A percentile compares a stretch with the other conserved stretches of the same genome.
Conservation (phyloP, 2,797 vertebrate species). For the Danio kyathit region DNA sequence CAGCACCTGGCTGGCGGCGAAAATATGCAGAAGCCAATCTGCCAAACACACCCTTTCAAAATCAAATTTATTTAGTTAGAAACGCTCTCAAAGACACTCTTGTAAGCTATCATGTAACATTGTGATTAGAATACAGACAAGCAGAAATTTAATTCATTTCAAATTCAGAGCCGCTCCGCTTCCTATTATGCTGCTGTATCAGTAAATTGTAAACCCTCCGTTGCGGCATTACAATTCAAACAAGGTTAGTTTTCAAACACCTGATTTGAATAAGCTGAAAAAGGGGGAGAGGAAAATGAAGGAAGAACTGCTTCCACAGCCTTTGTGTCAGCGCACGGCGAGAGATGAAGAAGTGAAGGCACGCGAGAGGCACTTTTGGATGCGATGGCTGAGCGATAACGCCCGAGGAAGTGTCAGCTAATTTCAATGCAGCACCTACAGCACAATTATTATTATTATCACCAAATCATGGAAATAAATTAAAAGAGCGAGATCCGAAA, state of each 20-base stretch:
- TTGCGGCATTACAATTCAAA: slow-evolving; percentile 84
- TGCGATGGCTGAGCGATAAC: slow-evolving; percentile 80
- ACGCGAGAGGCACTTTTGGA: slow-evolving; percentile 67
- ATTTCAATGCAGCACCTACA: slow-evolving; percentile 88
- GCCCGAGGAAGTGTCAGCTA: slow-evolving; percentile 82
- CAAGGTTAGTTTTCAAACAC: slow-evolving; percentile 86
- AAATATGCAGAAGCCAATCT: slow-evolving; percentile 73
- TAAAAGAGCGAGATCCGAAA: slow-evolving; percentile 84
- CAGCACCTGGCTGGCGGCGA: slow-evolving; percentile 75
- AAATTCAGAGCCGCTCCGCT: slow-evolving; percentile 68
- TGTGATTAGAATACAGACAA: slow-evolving; percentile 83
- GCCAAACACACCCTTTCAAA: slow-evolving; percentile 80
- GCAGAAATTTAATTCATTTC: slow-evolving; percentile 79
- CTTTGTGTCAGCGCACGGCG: slow-evolving; percentile 72
- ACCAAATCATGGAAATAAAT: slow-evolving; percentile 87
- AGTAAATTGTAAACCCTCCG: slow-evolving; percentile 82
- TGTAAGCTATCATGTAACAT: slow-evolving; percentile 86
- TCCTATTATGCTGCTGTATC: slow-evolving; percentile 77
- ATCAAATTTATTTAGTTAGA: slow-evolving; percentile 87
- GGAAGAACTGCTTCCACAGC: slow-evolving; percentile 69
- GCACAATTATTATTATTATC: slow-evolving; percentile 88
- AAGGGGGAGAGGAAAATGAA: slow-evolving; percentile 66
- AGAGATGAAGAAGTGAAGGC: slow-evolving; percentile 51
- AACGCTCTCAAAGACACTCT: slow-evolving; percentile 80
- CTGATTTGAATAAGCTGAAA: slow-evolving; percentile 83